A percentile compares a stretch with the other conserved stretches of the same genome.
Evolutionary conservation across 2,113 vertebrate genomes (phyloP).

Genomic region (Corythoichthys intestinalis): DNA sequence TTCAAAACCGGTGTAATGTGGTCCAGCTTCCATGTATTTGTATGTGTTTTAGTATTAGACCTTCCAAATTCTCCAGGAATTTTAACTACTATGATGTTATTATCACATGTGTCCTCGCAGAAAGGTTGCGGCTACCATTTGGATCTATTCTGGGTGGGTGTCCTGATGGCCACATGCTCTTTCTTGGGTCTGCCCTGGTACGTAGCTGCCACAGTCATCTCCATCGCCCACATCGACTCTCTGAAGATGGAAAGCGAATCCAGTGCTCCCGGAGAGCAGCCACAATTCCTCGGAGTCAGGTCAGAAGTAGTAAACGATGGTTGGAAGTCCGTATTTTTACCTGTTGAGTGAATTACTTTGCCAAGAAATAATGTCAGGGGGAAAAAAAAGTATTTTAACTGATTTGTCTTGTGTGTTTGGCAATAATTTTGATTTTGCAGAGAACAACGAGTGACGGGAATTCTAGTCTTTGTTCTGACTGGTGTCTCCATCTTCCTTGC

Average conservation of each 20-base stretch:
- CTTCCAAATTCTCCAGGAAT: background rate
- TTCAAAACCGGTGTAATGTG: no score
- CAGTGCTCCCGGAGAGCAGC: slow-evolving; percentile 92
- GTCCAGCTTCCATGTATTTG: no score
- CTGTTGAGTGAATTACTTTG: background rate
- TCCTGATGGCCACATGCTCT: slow-evolving; percentile 89
- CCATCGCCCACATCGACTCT: slow-evolving; percentile 96
- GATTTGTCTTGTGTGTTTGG: slow-evolving; percentile 9
- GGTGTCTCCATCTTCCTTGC: slow-evolving; percentile 95
- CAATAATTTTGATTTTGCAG: slow-evolving; percentile 57
- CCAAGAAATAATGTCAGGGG: background rate
- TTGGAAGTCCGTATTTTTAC: background rate
- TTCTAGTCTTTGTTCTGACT: slow-evolving; percentile 89
- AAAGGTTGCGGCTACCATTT: slow-evolving; percentile 94
- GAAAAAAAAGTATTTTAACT: background rate
- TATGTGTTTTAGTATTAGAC: background rate
- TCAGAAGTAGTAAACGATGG: slow-evolving; percentile 34
- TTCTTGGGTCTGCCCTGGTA: slow-evolving; percentile 97
- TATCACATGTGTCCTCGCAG: slow-evolving; percentile 62
- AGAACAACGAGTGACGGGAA: slow-evolving; percentile 87
- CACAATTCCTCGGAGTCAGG: slow-evolving; percentile 95
- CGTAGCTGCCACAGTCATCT: slow-evolving; percentile 95
- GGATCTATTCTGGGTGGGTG: slow-evolving; percentile 93
- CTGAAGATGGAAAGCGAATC: slow-evolving; percentile 97
- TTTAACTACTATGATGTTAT: background rate